Conservation (phyloP, 1,140 invertebrate genomes). For the Aricia agestis region DNA sequence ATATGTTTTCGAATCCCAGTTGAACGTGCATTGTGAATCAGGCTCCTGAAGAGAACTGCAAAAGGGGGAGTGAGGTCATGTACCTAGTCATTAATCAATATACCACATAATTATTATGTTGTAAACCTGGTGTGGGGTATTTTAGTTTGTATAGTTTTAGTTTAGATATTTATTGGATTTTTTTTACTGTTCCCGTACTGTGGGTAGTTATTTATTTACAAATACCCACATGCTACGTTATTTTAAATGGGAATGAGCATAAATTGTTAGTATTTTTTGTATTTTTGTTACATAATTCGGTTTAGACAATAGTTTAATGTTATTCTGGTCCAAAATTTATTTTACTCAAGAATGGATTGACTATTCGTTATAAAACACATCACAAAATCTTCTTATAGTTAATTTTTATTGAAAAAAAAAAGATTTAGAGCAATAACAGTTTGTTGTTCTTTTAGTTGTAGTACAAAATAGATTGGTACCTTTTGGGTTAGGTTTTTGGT, state of each 20-base stretch:
- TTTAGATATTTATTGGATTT: constrained; percentile 20
- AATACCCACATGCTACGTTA: constrained; percentile 5
- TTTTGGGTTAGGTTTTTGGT: constrained; percentile 44
- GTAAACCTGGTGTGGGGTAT: constrained; percentile 21
- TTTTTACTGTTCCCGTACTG: constrained; percentile 11
- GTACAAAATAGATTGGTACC: constrained; percentile 51
- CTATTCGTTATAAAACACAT: not conserved
- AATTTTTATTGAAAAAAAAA: not conserved
- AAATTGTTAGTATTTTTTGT: constrained; percentile 6
- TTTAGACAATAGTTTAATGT: not conserved
- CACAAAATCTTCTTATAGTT: not conserved
- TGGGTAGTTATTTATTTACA: constrained; percentile 14
- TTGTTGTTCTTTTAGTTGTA: constrained; percentile 28
- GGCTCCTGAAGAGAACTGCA: constrained; percentile 28
- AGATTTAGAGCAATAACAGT: not conserved
- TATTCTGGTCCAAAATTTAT: not conserved
- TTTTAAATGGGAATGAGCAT: not conserved
- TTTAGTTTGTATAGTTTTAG: constrained; percentile 19
- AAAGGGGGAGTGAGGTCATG: constrained; percentile 54
- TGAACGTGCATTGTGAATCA: not conserved
- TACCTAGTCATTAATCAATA: constrained; percentile 75
- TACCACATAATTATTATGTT: constrained; percentile 47
- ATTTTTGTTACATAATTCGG: not conserved
- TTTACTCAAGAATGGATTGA: no score
- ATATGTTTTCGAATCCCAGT: no score